A percentile compares a stretch with the other conserved stretches of the same genome.
These are phyloP conservation scores for Mallotus villosus DNA, from an alignment of 2,797 vertebrate genomes.

Conservation along the genomic window DNA sequence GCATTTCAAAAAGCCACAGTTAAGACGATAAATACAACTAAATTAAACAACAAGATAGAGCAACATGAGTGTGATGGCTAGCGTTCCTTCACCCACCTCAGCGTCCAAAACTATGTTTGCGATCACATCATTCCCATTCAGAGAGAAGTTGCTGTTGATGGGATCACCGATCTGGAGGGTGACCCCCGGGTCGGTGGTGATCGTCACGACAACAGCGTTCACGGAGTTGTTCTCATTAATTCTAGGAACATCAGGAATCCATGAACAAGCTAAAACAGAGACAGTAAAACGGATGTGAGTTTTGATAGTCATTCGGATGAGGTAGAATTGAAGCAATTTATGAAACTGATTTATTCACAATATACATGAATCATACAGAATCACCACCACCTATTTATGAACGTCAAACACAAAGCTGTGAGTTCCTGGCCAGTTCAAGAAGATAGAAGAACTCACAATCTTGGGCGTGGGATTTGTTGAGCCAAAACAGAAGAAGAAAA, in stretches of 20 bases:
- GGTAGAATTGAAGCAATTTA: background rate
- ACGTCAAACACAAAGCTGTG: background rate
- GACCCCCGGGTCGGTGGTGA: background rate
- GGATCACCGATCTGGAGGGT: rapidly evolving
- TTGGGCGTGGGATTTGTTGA: slow-evolving; percentile 36
- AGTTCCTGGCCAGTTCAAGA: background rate
- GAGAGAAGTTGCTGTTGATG: slow-evolving; percentile 12
- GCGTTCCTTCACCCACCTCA: slow-evolving; percentile 59
- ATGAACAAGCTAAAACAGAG: slow-evolving; percentile 39
- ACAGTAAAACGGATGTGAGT: background rate
- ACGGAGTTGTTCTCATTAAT: slow-evolving; percentile 52
- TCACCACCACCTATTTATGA: background rate
- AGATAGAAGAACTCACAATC: slow-evolving; percentile 54
- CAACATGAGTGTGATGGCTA: no score
- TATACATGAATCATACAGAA: background rate
- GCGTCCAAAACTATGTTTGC: slow-evolving; percentile 48
- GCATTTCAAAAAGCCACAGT: background rate
- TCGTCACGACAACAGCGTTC: background rate
- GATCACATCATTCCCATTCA: slow-evolving; percentile 20
- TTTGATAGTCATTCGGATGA: background rate
- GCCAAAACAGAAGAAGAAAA: slow-evolving; percentile 48
- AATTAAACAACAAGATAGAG: no score
- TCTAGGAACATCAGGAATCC: no score
- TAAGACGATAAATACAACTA: no score
- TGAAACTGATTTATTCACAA: background rate